phyloP scores from a whole-genome alignment of 2,888 invertebrate species.

The Argyra leucocephala region DNA sequence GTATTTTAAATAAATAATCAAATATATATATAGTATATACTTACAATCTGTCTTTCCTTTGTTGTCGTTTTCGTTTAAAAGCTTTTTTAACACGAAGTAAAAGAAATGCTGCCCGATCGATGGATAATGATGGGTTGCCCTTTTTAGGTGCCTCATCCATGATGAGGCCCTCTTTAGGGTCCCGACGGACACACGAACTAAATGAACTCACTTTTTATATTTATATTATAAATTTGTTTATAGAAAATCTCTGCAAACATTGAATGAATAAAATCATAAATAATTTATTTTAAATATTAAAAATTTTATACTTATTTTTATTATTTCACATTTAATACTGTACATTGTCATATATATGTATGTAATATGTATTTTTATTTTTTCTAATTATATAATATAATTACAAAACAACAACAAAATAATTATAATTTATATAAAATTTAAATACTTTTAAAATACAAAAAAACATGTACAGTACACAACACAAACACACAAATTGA shows the following conservation, averaged over 20 bases:
- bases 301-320: no score
- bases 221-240: background rate
- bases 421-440: no score
- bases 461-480: no score
- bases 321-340: no score
- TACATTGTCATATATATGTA: no score
- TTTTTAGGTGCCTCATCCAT: slow-evolving; percentile 36
- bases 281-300: no score
- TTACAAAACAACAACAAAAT: no score
- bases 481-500: no score
- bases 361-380: no score
- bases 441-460: no score
- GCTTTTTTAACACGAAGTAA: slow-evolving; percentile 79
- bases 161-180: slow-evolving; percentile 23
- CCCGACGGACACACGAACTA: slow-evolving; percentile 24
- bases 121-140: slow-evolving; percentile 55
- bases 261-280: background rate
- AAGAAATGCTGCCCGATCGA: slow-evolving; percentile 82
- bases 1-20: no score
- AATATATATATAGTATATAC: slow-evolving; percentile 35
- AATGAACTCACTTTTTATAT: slow-evolving; percentile 24
- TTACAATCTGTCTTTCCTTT: slow-evolving; percentile 78
- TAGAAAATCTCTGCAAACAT: background rate
- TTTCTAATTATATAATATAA: no score
- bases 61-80: slow-evolving; percentile 81